phyloP scores from a whole-genome alignment of 2,113 vertebrate species.

The Cyphomyrus discorhynchus region DNA sequence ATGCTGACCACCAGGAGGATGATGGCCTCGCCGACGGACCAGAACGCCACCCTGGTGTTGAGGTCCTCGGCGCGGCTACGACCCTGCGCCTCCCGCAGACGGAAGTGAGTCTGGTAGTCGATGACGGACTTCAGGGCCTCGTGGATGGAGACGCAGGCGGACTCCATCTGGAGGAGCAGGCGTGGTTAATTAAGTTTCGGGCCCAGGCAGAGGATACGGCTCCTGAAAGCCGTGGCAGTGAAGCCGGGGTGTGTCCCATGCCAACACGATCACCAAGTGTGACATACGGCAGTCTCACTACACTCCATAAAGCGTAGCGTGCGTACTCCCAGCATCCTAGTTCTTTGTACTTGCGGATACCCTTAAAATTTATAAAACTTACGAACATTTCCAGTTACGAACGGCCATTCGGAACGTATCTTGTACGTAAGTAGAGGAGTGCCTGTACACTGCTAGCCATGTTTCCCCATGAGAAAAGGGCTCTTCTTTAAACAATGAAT shows the following conservation, averaged over 20 bases:
- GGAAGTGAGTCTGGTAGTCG: conserved; percentile 96
- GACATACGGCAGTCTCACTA: neutral
- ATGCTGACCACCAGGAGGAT: conserved; percentile 96
- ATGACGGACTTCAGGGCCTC: conserved; percentile 95
- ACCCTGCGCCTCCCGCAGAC: conserved; percentile 87
- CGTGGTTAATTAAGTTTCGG: neutral
- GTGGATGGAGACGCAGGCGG: conserved; percentile 93
- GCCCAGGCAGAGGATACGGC: neutral
- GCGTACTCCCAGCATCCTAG: too few species aligned
- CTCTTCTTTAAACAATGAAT: neutral
- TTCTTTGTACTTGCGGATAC: too few species aligned
- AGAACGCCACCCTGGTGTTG: conserved; percentile 92
- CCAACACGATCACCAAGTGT: neutral
- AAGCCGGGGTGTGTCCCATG: neutral
- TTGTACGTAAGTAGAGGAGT: too few species aligned
- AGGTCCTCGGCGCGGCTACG: conserved; percentile 95
- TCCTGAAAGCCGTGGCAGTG: neutral
- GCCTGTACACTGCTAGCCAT: neutral
- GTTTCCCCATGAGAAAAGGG: neutral
- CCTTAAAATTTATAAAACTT: too few species aligned
- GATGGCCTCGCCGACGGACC: conserved; percentile 93
- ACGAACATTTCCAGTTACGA: too few species aligned
- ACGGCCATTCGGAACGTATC: too few species aligned
- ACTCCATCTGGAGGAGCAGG: conserved; percentile 78
- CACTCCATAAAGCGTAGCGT: neutral